These are phyloP conservation scores for Oncorhynchus masou DNA, from an alignment of 2,113 vertebrate species.

Conservation along the genomic window DNA sequence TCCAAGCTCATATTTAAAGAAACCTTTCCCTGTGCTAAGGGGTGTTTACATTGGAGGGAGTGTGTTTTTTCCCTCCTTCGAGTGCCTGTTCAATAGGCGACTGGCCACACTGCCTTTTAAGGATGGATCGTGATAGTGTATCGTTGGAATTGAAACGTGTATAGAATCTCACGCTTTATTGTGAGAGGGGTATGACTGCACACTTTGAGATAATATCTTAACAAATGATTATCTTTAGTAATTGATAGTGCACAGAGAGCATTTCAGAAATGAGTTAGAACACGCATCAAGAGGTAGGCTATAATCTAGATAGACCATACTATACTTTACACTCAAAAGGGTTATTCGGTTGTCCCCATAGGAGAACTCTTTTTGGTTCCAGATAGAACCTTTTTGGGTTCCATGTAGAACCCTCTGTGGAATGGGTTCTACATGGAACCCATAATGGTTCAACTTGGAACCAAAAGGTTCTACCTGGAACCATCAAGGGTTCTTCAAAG, in stretches of 20 bases:
- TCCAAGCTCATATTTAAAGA: slow-evolving; percentile 43
- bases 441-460: too few species aligned
- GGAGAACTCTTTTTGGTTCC: too few species aligned
- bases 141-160: slow-evolving; percentile 53
- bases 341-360: too few species aligned
- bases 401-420: too few species aligned
- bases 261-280: slow-evolving; percentile 51
- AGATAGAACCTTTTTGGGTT: too few species aligned
- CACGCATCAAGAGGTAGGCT: background rate
- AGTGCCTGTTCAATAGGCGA: slow-evolving; percentile 63
- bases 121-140: slow-evolving; percentile 60
- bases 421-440: too few species aligned
- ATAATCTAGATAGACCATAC: background rate
- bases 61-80: slow-evolving; percentile 59
- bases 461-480: too few species aligned
- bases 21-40: slow-evolving; percentile 49
- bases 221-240: slow-evolving; percentile 32
- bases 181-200: slow-evolving; percentile 38
- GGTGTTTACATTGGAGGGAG: slow-evolving; percentile 70
- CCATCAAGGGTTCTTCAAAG: too few species aligned
- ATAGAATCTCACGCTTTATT: slow-evolving; percentile 51
- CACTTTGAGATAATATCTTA: slow-evolving; percentile 34
- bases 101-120: slow-evolving; percentile 73
- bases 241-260: slow-evolving; percentile 48
- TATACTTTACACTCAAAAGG: background rate